phyloP scores from a whole-genome alignment of 2,888 invertebrate species.

The Loripinus fragilis region DNA sequence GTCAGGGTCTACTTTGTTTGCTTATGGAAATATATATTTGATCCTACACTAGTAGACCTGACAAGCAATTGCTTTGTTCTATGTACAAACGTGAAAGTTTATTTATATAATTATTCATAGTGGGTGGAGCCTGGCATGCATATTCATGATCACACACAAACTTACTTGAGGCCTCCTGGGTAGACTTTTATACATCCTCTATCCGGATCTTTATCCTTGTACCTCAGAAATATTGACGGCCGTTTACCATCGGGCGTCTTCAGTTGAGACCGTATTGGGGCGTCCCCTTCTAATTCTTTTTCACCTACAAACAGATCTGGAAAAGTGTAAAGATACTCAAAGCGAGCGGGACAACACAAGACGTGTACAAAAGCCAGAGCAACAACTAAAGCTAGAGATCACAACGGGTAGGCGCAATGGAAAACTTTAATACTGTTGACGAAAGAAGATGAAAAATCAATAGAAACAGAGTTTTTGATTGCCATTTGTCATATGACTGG shows the following conservation, averaged over 20 bases:
- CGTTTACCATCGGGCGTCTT: constrained; percentile 93
- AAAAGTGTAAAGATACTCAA: constrained; percentile 17
- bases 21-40: no score
- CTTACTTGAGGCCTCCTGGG: constrained; percentile 91
- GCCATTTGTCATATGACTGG: no score
- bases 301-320: constrained; percentile 85
- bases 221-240: constrained; percentile 97
- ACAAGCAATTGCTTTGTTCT: no score
- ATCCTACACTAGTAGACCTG: no score
- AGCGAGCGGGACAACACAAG: not conserved
- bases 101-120: no score
- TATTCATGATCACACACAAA: no score
- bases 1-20: no score
- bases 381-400: not conserved
- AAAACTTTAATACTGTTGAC: no score
- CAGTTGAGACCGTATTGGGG: constrained; percentile 88
- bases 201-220: constrained; percentile 93
- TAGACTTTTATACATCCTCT: constrained; percentile 96
- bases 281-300: constrained; percentile 92
- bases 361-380: not conserved
- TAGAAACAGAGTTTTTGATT: no score
- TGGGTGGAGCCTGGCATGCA: no score
- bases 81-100: no score
- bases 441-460: no score
- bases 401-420: not conserved